Evolutionary conservation across 1,140 invertebrate genomes (phyloP).

Genomic region (Zaprionus inermis): DNA sequence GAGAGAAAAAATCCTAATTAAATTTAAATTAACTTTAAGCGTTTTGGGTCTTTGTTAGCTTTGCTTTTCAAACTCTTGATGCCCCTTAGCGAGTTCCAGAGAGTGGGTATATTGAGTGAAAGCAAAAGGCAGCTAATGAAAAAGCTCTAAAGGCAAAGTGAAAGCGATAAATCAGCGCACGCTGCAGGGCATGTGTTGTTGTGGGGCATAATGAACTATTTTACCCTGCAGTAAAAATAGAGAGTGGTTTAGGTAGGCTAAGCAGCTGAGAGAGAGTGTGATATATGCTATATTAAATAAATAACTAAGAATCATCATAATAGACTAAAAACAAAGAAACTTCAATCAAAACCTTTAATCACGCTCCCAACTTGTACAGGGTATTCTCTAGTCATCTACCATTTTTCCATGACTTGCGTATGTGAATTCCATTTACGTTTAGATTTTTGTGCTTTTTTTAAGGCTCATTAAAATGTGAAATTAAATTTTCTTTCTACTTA

Average conservation of each 20-base stretch:
- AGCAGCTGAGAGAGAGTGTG: not conserved
- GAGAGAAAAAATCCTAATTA: slow-evolving; percentile 76
- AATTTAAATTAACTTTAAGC: slow-evolving; percentile 82
- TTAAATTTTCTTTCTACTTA: slow-evolving; percentile 62
- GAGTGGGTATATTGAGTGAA: not conserved
- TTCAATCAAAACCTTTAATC: too few species aligned
- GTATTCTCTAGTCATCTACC: slow-evolving; percentile 12
- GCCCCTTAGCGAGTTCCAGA: slow-evolving; percentile 8
- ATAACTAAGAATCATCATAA: too few species aligned
- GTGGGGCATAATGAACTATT: not conserved
- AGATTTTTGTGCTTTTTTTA: slow-evolving; percentile 60
- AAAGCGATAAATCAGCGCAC: not conserved
- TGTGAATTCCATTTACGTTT: slow-evolving; percentile 56
- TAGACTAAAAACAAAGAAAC: too few species aligned
- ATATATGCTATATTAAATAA: too few species aligned
- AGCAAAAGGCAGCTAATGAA: not conserved
- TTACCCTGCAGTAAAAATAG: not conserved
- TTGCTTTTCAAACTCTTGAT: slow-evolving; percentile 57
- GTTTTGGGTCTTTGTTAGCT: slow-evolving; percentile 76
- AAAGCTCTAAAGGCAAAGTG: not conserved
- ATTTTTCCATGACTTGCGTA: slow-evolving; percentile 2
- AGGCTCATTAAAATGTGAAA: slow-evolving; percentile 79
- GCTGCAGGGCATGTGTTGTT: not conserved
- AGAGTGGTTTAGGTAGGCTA: not conserved
- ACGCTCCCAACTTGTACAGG: not conserved